Base-by-base conservation (phyloP, 2,888 invertebrate species). In the Zonitis immaculata region DNA sequence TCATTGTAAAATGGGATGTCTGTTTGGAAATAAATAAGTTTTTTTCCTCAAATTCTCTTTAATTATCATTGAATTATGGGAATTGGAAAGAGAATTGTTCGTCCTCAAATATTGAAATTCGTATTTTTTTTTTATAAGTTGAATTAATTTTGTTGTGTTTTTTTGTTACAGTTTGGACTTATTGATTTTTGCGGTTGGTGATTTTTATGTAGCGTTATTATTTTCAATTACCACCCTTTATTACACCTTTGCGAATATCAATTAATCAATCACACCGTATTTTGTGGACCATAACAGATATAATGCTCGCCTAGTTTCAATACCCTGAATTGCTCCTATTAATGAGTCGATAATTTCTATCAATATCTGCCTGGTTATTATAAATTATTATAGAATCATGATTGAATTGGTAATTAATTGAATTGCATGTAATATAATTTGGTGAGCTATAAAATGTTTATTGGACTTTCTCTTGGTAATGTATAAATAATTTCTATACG, bases 221-320 rank as follows among this genome's bases (percentile, higher is more conserved):
- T 26, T 26, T 5, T 5, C 7, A 7, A 6, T 6, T 7, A 26
- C 26, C 26, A 12, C 35, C 12, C 16, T 35, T 39, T 6, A 18
- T 39, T 18, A 39, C 20, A 20, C 39, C 11, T n/a, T 11, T 39
- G 6, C 18, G 20, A 9, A 20, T 6, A 39, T 39, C 11, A 39
- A 20, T 18, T 39, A 39, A 39, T 39, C 39, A 39, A 39, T 20
- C 20, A 20, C 39, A 50, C 52, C 26, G 44, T 56, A 54, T 52
- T 53, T 18, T 49, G 20, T 47, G 42, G 25, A 54, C 35, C 35
- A 35, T 30, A 30, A 8, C n/a, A 9, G n/a, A n/a, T n/a, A 8
- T 27, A 28, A 28, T 28, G 9, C 14, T 7, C 14, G 1, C 1
- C 1, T 7, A 32, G 18, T 39, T 39, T 11, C 39, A n/a, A 20